phyloP scores from a whole-genome alignment of 2,888 invertebrate genomes.

The Sarcophaga variegata region DNA sequence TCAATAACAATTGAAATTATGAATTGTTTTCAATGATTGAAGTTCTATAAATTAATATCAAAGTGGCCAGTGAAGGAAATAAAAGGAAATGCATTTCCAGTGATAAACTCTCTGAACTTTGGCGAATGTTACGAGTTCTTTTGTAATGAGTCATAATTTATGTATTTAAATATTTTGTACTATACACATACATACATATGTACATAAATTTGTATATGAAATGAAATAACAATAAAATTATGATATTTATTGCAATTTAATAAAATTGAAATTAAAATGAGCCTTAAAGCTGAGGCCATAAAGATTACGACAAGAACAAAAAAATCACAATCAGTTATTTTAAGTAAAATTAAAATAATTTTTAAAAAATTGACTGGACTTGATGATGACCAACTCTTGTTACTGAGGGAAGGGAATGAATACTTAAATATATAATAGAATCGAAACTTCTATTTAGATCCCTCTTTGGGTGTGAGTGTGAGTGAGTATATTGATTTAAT shows the following conservation, averaged over 20 bases:
- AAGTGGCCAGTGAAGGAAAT: slow-evolving; percentile 1
- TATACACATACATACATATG: background rate
- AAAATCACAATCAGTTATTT: no score
- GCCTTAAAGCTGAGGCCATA: no score
- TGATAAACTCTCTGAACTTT: slow-evolving; percentile 60
- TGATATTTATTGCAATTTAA: slow-evolving; percentile 28
- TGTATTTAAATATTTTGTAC: slow-evolving; percentile 25
- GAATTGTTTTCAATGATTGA: slow-evolving; percentile 45
- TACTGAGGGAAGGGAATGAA: no score
- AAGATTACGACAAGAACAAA: no score
- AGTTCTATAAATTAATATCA: slow-evolving; percentile 29
- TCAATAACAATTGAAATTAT: slow-evolving; percentile 46
- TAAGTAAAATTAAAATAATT: no score
- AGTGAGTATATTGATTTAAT: no score
- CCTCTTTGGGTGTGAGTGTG: no score
- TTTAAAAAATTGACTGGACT: no score
- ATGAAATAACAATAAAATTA: slow-evolving; percentile 4
- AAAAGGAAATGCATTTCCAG: slow-evolving; percentile 31
- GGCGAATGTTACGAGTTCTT: slow-evolving; percentile 26
- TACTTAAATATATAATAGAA: no score
- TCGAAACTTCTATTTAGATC: no score
- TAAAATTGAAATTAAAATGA: background rate
- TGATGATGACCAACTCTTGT: no score
- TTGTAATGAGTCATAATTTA: slow-evolving; percentile 43
- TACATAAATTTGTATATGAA: background rate